Evolutionary conservation across 2,888 invertebrate genomes (phyloP).

Genomic region (Nipponacmea schrenckii): DNA sequence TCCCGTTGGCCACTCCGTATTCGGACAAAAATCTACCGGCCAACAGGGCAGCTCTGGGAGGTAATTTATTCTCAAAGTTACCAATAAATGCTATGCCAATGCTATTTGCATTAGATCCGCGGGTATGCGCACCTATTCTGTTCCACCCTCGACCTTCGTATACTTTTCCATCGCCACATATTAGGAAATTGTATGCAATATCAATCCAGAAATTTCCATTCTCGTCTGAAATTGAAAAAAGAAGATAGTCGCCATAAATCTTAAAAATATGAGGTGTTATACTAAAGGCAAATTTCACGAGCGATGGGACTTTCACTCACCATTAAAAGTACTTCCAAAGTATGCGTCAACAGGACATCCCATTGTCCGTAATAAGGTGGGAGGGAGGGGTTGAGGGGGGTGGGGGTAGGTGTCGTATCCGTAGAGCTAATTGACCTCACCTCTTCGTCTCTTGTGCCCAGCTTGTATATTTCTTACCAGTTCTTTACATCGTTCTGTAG

Average conservation of each 20-base stretch:
- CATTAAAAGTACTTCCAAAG: too few species aligned
- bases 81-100: conserved; percentile 61
- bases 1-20: conserved; percentile 46
- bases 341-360: too few species aligned
- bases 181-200: conserved; percentile 75
- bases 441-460: not conserved
- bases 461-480: not conserved
- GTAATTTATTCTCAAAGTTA: conserved; percentile 47
- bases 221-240: too few species aligned
- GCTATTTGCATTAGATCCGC: conserved; percentile 71
- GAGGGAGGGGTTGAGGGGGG: too few species aligned
- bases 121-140: conserved; percentile 78
- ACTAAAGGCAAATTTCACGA: too few species aligned
- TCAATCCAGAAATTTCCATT: conserved; percentile 35
- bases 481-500: not conserved
- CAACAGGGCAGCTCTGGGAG: conserved; percentile 45
- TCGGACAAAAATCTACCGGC: conserved; percentile 47
- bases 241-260: too few species aligned
- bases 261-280: too few species aligned
- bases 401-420: too few species aligned
- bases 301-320: too few species aligned
- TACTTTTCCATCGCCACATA: conserved; percentile 82
- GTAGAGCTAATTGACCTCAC: too few species aligned
- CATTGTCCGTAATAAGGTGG: too few species aligned
- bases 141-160: conserved; percentile 83